These are phyloP conservation scores for Rallus crepitans DNA, from an alignment of 2,797 vertebrate species.

Conservation along the genomic window DNA sequence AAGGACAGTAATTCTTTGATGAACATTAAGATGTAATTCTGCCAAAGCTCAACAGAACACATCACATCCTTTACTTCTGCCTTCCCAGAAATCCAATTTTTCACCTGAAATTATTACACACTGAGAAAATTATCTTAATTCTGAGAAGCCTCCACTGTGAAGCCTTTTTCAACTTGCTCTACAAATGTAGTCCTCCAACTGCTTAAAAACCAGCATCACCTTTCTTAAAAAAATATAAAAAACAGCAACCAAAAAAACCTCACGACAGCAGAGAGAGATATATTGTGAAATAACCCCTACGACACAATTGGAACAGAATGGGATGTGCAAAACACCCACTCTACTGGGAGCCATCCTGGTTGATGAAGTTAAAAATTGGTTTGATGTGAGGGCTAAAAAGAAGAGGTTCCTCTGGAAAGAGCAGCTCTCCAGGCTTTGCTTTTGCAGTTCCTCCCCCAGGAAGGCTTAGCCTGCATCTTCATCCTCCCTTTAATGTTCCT, in stretches of 20 bases:
- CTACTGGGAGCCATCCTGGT: background rate
- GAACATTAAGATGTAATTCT: background rate
- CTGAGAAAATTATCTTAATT: slow-evolving; percentile 12
- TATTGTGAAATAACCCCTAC: background rate
- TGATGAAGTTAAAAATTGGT: background rate
- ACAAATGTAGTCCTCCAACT: background rate
- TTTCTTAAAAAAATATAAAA: background rate
- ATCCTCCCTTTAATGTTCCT: background rate
- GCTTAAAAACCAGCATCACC: background rate
- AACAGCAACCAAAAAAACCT: too few species aligned
- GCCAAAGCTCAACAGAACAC: background rate
- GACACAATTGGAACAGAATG: background rate
- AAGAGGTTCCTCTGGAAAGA: background rate
- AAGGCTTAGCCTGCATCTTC: background rate
- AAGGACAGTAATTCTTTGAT: background rate
- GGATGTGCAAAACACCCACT: background rate
- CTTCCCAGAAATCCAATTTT: slow-evolving; percentile 22
- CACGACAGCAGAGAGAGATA: background rate
- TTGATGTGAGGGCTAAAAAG: background rate
- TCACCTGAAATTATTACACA: background rate
- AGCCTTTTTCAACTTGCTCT: background rate
- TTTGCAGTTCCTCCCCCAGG: background rate
- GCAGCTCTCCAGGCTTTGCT: background rate
- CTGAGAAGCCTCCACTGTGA: background rate
- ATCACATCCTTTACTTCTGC: background rate